Conservation (phyloP, 2,797 vertebrate species). For the Valencia hispanica region DNA sequence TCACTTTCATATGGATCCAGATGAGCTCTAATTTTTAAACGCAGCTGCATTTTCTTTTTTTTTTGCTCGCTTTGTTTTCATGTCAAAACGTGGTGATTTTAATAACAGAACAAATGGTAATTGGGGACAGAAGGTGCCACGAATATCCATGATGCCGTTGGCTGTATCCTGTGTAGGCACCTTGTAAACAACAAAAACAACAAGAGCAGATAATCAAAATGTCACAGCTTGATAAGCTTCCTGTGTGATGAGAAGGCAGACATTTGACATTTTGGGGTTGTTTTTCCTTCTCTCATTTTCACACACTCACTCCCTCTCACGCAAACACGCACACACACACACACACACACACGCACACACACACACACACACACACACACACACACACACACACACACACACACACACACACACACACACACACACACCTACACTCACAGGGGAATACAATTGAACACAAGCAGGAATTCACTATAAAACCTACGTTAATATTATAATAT, state of each 20-base stretch:
- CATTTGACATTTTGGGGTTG: constrained; percentile 62
- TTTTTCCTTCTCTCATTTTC: constrained; percentile 33
- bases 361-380: neutral
- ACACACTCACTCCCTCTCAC: neutral
- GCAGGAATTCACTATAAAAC: neutral
- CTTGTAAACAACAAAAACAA: constrained; percentile 55
- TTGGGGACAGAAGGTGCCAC: neutral
- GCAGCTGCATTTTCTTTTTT: neutral
- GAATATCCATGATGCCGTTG: neutral
- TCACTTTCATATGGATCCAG: neutral
- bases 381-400: too few relatives aligned
- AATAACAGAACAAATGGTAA: neutral
- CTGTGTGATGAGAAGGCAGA: constrained; percentile 58
- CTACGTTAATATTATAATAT: neutral
- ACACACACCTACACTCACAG: neutral
- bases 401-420: neutral
- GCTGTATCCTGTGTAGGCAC: neutral
- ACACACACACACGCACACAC: neutral
- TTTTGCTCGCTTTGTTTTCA: neutral
- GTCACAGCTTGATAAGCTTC: constrained; percentile 65
- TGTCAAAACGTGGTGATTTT: neutral
- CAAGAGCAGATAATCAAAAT: constrained; percentile 54
- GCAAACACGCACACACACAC: neutral
- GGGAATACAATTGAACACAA: constrained; percentile 17
- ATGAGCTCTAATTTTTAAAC: neutral